Conservation (phyloP, 1,140 invertebrate genomes). For the Drosophila virilis region DNA sequence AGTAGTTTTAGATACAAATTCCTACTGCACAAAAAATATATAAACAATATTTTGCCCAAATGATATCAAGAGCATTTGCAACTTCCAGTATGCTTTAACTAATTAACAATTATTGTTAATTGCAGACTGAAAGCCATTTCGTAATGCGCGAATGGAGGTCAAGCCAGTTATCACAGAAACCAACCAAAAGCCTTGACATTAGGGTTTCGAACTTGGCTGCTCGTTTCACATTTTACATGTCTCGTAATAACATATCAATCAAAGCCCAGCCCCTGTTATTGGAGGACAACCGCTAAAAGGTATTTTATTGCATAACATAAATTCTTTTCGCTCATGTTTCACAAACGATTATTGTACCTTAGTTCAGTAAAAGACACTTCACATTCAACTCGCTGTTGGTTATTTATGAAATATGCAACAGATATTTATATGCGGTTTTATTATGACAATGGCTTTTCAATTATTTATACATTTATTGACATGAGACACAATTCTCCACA, state of each 20-base stretch:
- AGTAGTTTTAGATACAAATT: too few species aligned
- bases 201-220: conserved; percentile 40
- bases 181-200: conserved; percentile 62
- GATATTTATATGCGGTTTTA: too few species aligned
- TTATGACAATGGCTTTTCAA: too few species aligned
- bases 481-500: too few species aligned
- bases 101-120: neutral
- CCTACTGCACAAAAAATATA: too few species aligned
- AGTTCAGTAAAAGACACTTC: neutral
- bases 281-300: neutral
- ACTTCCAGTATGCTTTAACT: too few species aligned
- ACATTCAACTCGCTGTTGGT: neutral
- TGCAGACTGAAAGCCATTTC: conserved; percentile 1
- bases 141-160: conserved; percentile 51
- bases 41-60: too few species aligned
- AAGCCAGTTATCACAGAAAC: conserved; percentile 47
- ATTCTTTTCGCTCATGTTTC: conserved; percentile 21
- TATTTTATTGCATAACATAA: conserved; percentile 13
- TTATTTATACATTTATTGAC: too few species aligned
- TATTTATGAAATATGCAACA: too few species aligned
- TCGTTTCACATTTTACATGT: conserved; percentile 31
- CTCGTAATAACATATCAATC: conserved; percentile 51
- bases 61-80: too few species aligned
- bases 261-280: conserved; percentile 29
- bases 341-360: conserved; percentile 13